A percentile compares a stretch with the other conserved stretches of the same genome.
These are phyloP conservation scores for Phylloscopus collybita DNA, from an alignment of 2,797 vertebrate genomes.

Conservation along the genomic window DNA sequence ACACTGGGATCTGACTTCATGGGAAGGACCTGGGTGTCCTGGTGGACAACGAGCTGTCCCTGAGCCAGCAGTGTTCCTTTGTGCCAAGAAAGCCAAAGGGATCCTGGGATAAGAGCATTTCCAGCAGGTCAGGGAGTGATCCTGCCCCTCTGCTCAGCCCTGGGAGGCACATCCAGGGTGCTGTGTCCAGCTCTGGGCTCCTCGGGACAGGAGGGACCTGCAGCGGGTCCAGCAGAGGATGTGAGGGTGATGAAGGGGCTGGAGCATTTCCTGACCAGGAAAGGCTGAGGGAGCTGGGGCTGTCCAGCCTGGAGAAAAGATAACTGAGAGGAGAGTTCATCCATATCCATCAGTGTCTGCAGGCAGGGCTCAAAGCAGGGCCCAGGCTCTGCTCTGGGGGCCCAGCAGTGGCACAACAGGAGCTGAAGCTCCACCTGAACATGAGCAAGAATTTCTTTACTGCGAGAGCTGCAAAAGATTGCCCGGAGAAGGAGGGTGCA, in stretches of 20 bases:
- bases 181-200: background rate
- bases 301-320: background rate
- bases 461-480: background rate
- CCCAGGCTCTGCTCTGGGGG: background rate
- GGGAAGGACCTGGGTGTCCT: background rate
- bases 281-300: background rate
- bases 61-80: background rate
- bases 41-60: background rate
- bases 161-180: background rate
- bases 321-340: background rate
- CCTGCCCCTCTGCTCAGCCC: background rate
- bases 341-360: background rate
- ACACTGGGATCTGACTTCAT: too few relatives aligned
- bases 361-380: background rate
- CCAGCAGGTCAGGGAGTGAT: background rate
- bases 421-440: background rate
- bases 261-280: background rate
- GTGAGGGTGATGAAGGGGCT: background rate
- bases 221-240: background rate
- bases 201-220: background rate
- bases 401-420: background rate
- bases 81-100: background rate
- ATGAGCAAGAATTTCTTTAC: background rate
- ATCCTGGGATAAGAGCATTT: background rate
- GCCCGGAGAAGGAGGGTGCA: background rate